Evolutionary conservation across 2,797 vertebrate genomes (phyloP), one percentile per base, ranked within the genome.

Genomic region (Geotrypetes seraphini): DNA sequence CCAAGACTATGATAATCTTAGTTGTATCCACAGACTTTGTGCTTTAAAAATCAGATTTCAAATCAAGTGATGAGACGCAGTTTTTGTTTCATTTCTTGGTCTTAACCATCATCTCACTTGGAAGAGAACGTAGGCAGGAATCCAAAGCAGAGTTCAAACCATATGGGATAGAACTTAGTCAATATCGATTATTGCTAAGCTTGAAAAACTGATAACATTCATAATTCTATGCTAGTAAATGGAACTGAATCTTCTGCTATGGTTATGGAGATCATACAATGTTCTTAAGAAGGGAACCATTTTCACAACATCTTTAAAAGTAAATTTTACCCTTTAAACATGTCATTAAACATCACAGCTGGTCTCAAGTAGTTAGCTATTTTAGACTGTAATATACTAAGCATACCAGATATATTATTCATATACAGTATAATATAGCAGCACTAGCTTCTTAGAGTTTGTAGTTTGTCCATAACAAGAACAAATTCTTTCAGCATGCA

Each of bases 401-500:
- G 82, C 82, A 82, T 85, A 85, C 76, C 78, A 79, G 84, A 83
- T 83, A 74, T 83, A 85, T 79, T 83, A 83, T 78, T 82, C 75
- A 77, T 80, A 77, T 80, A n/a, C n/a, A n/a, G n/a, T n/a, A 76
- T 74, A 74, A 82, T 77, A 79, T 73, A 85, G 81, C 79, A 82
- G 81, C 75, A 73, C 78, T 85, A 85, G 78, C 77, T 82, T 76
- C 73, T 79, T 78, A 59, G 77, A 78, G 72, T 71, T 72, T 77
- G 68, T 81, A 73, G 74, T 84, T 77, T 81, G 78, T 81, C 82
- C 77, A 22, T 73, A 69, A 35, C 35, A 44, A 73, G 73, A 83
- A 81, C 73, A 79, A 79, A 69, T 71, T 79, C 71, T 71, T 79
- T 93, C 85, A 91, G 84, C 91, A 96, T 96, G 94, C 94, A 90